Conservation (phyloP, 2,888 invertebrate species). For the Drosophila ezoana region DNA sequence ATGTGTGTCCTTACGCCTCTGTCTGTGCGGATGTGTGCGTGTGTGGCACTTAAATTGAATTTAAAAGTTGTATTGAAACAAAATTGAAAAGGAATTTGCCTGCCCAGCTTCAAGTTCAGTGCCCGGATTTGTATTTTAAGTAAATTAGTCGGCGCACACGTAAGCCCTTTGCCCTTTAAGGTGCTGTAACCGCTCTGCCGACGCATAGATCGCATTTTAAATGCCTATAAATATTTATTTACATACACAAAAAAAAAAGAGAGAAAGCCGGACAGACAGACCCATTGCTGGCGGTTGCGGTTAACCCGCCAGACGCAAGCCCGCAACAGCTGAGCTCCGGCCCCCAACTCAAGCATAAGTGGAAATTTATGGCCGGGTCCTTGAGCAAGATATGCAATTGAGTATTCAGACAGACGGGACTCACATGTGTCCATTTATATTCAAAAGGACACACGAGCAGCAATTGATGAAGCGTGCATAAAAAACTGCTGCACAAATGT, state of each 20-base stretch:
- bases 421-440: slow-evolving; percentile 56
- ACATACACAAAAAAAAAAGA: slow-evolving; percentile 11
- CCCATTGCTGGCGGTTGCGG: slow-evolving; percentile 37
- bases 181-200: slow-evolving; percentile 10
- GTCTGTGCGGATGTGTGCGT: slow-evolving; percentile 8
- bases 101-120: slow-evolving; percentile 19
- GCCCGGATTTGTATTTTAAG: slow-evolving; percentile 54
- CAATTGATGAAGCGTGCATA: slow-evolving; percentile 63
- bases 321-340: slow-evolving; percentile 11
- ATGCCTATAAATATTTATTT: slow-evolving; percentile 74
- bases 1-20: slow-evolving; percentile 18
- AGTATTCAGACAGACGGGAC: slow-evolving; percentile 37
- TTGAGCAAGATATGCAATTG: slow-evolving; percentile 65
- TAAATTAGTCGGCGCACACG: slow-evolving; percentile 57
- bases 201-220: slow-evolving; percentile 62
- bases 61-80: slow-evolving; percentile 68
- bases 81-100: slow-evolving; percentile 71
- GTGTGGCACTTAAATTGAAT: slow-evolving; percentile 64
- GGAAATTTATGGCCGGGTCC: slow-evolving; percentile 57
- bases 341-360: slow-evolving; percentile 33
- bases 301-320: slow-evolving; percentile 39
- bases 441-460: slow-evolving; percentile 57
- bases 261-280: slow-evolving; percentile 5
- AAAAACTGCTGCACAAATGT: slow-evolving; percentile 40
- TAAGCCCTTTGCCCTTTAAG: slow-evolving; percentile 10